Base-by-base conservation (phyloP, 2,888 invertebrate genomes). In the Epinotia ramella region DNA sequence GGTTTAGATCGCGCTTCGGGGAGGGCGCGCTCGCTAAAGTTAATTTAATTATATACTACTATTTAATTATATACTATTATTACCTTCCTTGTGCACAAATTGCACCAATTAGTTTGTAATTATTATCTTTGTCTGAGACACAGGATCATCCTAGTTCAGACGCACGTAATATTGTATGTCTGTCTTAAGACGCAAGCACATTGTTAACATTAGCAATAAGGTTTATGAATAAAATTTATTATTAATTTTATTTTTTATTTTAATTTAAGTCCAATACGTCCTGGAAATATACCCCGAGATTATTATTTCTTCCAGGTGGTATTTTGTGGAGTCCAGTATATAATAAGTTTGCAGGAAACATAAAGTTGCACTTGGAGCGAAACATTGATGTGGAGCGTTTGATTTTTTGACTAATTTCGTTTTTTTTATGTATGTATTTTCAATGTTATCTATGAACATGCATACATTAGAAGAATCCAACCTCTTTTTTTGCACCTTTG, bases 281-380 rank as follows among this genome's bases (percentile, higher is more conserved):
- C 20, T 13, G 18, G 13, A 44, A 18, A 18, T 13, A 13, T 13
- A 44, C 64, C 44, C 20, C 57, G 33, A 18, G 18, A 63, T 68
- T 63, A 69, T 68, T 73, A 68, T 74, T 69, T 33, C 57, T 69
- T 64, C 33, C 28, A 56, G 46, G 63, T 63, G 40, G n/a, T 63
- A 73, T 73, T 64, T 28, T 68, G 57, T 46, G 46, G 20, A 64
- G 59, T 44, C 20, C 67, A 33, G 53, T 62, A 33, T 13, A 3
- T 66, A 20, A 16, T 71, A 40, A 68, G 56, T 46, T 59, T 24
- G 11, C n/a, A 20, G 24, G 62, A 46, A 56, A 44, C 33, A 28
- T 16, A 49, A 49, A 16, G 49, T 16, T 49, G 16, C 7, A 5
- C n/a, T 44, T 44, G 20, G 44, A 64, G 2, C 63, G n/a, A 5